These are phyloP conservation scores for Aphelenchoides fujianensis DNA, from an alignment of 1,140 invertebrate species.

Conservation along the genomic window DNA sequence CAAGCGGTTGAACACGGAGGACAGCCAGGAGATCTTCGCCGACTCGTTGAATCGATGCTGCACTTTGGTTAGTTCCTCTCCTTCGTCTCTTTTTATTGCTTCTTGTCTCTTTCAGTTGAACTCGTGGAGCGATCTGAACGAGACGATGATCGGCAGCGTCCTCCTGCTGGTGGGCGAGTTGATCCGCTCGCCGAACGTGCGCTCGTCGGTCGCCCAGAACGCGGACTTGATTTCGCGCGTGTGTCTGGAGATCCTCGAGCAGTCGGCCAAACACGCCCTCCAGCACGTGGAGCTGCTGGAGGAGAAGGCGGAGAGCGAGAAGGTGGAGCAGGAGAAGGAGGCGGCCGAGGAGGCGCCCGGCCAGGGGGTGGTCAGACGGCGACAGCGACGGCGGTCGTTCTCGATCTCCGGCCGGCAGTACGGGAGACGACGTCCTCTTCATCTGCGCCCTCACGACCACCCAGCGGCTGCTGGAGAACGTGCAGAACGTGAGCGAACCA, in stretches of 20 bases:
- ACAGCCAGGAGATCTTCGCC: constrained; percentile 24
- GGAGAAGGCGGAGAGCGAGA: constrained; percentile 19
- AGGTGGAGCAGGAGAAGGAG: not conserved
- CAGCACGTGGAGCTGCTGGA: constrained; percentile 20
- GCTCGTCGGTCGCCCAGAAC: constrained; percentile 15
- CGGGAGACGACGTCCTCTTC: constrained; percentile 31
- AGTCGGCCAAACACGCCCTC: constrained; percentile 19
- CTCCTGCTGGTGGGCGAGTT: constrained; percentile 28
- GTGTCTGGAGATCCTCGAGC: constrained; percentile 28
- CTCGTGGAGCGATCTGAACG: constrained; percentile 23
- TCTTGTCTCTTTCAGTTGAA: constrained; percentile 21
- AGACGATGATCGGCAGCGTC: constrained; percentile 33
- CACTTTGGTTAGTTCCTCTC: constrained; percentile 11
- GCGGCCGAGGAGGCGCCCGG: not conserved
- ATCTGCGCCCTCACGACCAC: constrained; percentile 26
- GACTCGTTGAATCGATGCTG: constrained; percentile 25
- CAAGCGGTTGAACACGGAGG: constrained; percentile 21
- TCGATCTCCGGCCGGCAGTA: constrained; percentile 31
- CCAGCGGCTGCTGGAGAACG: constrained; percentile 28
- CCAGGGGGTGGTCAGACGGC: not conserved
- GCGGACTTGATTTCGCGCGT: constrained; percentile 17
- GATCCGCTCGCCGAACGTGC: constrained; percentile 26
- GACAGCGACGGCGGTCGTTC: not conserved
- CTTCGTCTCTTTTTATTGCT: constrained; percentile 7
- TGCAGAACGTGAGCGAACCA: constrained; percentile 11